Conservation (phyloP, 2,113 vertebrate genomes). For the Dolichallabes microphthalmus region DNA sequence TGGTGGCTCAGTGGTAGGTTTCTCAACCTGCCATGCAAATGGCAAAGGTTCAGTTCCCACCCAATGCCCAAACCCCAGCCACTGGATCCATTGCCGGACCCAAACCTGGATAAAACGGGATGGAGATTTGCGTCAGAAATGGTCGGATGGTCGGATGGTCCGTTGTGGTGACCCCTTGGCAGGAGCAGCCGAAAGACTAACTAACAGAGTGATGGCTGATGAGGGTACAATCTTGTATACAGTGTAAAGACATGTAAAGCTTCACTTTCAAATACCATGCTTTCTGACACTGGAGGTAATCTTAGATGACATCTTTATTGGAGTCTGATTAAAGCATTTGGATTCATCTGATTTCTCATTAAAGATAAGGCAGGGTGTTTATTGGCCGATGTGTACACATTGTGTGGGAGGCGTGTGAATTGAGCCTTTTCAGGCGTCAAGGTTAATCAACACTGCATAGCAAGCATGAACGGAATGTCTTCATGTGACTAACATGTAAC, state of each 20-base stretch:
- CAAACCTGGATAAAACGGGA: too few species aligned
- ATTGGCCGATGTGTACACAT: conserved; percentile 11
- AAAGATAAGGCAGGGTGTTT: conserved; percentile 1
- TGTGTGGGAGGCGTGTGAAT: not conserved
- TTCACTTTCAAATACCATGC: not conserved
- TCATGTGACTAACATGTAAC: conserved; percentile 21
- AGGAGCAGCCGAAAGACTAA: too few species aligned
- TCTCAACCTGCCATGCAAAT: too few species aligned
- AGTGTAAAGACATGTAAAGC: not conserved
- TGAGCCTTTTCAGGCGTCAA: conserved; percentile 24
- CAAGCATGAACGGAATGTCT: conserved; percentile 31
- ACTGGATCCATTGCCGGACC: too few species aligned
- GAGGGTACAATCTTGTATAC: not conserved
- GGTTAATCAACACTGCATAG: conserved; percentile 23
- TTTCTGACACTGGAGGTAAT: conserved; percentile 19
- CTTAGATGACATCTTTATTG: not conserved
- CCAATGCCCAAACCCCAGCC: too few species aligned
- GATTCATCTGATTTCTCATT: not conserved
- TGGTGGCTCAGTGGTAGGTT: too few species aligned
- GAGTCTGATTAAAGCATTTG: not conserved
- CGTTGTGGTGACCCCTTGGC: too few species aligned
- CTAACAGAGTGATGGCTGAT: not conserved
- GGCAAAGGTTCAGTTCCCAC: too few species aligned
- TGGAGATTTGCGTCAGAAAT: too few species aligned
- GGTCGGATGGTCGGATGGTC: too few species aligned